Percentiles rank a stretch among this genome's conserved stretches.
phyloP scores from a whole-genome alignment of 2,113 vertebrate species.

The Donacobius atricapilla region DNA sequence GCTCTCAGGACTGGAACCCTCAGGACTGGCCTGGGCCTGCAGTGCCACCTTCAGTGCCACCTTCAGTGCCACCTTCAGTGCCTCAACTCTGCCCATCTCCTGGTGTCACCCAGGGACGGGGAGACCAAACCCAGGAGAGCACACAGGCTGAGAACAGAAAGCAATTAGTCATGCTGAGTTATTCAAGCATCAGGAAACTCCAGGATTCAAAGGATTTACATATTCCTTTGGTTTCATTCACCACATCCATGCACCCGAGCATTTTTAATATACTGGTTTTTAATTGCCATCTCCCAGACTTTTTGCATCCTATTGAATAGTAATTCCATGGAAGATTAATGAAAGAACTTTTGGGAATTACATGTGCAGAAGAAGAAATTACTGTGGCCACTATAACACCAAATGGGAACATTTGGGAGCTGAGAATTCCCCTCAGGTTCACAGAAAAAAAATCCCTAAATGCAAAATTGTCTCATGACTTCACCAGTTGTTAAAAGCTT shows the following conservation, averaged over 20 bases:
- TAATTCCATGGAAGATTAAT: neutral
- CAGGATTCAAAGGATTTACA: neutral
- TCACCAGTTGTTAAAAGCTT: neutral
- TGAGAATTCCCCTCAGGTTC: neutral
- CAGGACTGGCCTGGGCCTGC: neutral
- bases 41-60: neutral
- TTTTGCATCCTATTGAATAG: neutral
- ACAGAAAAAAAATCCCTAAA: neutral
- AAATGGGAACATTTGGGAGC: neutral
- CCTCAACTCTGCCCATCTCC: neutral
- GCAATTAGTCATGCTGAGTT: neutral
- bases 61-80: neutral
- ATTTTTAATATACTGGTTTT: neutral
- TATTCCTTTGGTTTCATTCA: constrained; percentile 13
- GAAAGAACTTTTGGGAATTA: neutral
- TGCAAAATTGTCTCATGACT: neutral
- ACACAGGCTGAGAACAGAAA: constrained; percentile 4
- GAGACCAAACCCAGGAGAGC: neutral
- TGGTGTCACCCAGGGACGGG: neutral
- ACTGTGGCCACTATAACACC: neutral
- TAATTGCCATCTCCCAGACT: neutral
- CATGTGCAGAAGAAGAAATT: neutral
- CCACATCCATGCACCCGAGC: neutral
- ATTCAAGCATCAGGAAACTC: neutral
- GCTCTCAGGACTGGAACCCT: neutral